These are phyloP conservation scores for Chaunax sp. DNA, from an alignment of 2,797 vertebrate genomes.

Conservation along the genomic window DNA sequence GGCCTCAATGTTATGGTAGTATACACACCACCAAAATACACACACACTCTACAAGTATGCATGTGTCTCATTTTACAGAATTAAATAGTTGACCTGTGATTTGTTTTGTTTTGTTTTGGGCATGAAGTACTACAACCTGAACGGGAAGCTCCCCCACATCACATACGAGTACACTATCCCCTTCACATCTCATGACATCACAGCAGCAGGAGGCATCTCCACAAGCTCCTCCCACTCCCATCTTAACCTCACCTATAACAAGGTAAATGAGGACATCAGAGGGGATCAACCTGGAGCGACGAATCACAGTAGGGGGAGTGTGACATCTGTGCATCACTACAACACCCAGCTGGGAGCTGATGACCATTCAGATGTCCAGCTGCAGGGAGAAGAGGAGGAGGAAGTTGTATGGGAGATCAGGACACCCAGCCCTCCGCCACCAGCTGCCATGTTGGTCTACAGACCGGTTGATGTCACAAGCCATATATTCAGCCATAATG, in stretches of 20 bases:
- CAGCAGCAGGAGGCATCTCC: constrained; percentile 16
- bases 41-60: not conserved
- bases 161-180: constrained; percentile 91
- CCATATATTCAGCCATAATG: constrained; percentile 72
- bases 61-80: not conserved
- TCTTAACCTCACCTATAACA: constrained; percentile 60
- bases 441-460: constrained; percentile 62
- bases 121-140: constrained; percentile 91
- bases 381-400: constrained; percentile 40
- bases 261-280: constrained; percentile 41
- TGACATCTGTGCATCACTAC: constrained; percentile 29
- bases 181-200: constrained; percentile 42
- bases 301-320: constrained; percentile 59
- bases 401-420: constrained; percentile 53
- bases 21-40: constrained; percentile 14
- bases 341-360: constrained; percentile 18
- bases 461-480: constrained; percentile 55
- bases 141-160: constrained; percentile 90
- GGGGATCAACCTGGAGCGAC: constrained; percentile 17
- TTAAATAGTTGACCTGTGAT: not conserved
- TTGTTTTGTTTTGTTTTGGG: constrained; percentile 9
- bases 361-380: constrained; percentile 28
- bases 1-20: constrained; percentile 92
- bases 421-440: constrained; percentile 67
- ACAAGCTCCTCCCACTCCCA: constrained; percentile 17